phyloP scores from a whole-genome alignment of 2,888 invertebrate species.

The Eurois occulta region DNA sequence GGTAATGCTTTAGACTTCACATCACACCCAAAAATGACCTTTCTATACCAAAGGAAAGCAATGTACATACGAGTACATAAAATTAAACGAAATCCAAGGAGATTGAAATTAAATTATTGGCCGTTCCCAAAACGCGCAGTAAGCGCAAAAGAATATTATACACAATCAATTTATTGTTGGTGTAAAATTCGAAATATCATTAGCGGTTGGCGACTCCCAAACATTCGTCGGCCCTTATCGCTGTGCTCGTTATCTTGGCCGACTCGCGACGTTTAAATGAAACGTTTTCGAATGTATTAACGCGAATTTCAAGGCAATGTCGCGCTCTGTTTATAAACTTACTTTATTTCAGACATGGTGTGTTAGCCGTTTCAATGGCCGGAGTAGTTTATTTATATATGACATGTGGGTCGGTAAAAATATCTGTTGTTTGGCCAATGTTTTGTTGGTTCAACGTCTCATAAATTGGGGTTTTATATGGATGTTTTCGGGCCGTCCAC shows the following conservation, averaged over 20 bases:
- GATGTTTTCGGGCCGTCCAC: conserved; percentile 17
- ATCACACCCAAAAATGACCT: conserved; percentile 27
- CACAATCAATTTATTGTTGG: conserved; percentile 65
- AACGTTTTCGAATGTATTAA: conserved; percentile 65
- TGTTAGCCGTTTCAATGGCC: conserved; percentile 42
- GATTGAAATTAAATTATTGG: conserved; percentile 48
- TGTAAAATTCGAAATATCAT: conserved; percentile 71
- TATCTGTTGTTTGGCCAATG: conserved; percentile 25
- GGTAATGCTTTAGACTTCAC: conserved; percentile 44
- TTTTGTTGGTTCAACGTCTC: conserved; percentile 13
- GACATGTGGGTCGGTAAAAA: conserved; percentile 51
- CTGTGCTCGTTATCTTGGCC: conserved; percentile 63
- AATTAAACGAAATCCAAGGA: conserved; percentile 33
- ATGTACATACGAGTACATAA: not conserved
- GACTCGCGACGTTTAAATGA: conserved; percentile 62
- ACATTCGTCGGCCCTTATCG: conserved; percentile 69
- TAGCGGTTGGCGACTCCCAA: conserved; percentile 65
- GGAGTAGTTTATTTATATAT: conserved; percentile 43
- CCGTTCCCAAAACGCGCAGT: conserved; percentile 34
- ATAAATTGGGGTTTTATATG: conserved; percentile 1
- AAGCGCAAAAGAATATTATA: conserved; percentile 51
- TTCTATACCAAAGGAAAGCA: not conserved
- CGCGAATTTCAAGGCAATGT: conserved; percentile 64
- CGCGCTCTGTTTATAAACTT: conserved; percentile 59
- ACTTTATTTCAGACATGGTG: conserved; percentile 52